Evolutionary conservation across 2,888 invertebrate species (phyloP).

Genomic region (Acanthosepion pharaonis): DNA sequence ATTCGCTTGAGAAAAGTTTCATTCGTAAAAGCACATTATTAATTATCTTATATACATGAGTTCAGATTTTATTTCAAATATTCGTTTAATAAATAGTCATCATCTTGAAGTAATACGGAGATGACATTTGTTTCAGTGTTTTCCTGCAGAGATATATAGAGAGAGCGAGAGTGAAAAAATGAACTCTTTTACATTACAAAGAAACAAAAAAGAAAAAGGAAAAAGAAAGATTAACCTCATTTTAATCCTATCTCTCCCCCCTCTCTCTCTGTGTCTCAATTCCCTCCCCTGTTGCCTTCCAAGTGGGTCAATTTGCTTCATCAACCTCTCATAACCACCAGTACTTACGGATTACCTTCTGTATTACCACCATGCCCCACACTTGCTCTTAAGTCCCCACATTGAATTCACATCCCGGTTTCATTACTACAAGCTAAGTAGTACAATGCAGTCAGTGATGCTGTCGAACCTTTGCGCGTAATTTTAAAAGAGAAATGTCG

Average conservation of each 20-base stretch:
- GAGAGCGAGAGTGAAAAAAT: neutral
- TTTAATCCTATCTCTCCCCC: neutral
- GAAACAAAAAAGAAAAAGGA: neutral
- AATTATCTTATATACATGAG: no score
- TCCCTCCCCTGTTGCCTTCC: neutral
- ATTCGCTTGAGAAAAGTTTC: no score
- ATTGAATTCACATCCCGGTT: neutral
- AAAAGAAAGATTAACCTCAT: neutral
- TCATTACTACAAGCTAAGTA: neutral
- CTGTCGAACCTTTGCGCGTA: neutral
- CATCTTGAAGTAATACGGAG: no score
- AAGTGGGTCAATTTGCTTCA: neutral
- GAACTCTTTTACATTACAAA: neutral
- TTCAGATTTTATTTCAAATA: no score
- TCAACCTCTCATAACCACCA: neutral
- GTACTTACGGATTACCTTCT: neutral
- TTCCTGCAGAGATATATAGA: neutral
- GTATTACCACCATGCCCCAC: neutral
- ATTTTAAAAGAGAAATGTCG: neutral
- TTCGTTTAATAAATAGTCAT: no score
- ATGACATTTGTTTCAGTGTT: no score
- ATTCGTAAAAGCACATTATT: no score
- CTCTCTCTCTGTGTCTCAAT: neutral
- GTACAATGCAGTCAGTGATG: neutral
- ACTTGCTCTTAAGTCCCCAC: neutral